phyloP scores from a whole-genome alignment of 1,140 invertebrate species.

The Penaeus indicus region DNA sequence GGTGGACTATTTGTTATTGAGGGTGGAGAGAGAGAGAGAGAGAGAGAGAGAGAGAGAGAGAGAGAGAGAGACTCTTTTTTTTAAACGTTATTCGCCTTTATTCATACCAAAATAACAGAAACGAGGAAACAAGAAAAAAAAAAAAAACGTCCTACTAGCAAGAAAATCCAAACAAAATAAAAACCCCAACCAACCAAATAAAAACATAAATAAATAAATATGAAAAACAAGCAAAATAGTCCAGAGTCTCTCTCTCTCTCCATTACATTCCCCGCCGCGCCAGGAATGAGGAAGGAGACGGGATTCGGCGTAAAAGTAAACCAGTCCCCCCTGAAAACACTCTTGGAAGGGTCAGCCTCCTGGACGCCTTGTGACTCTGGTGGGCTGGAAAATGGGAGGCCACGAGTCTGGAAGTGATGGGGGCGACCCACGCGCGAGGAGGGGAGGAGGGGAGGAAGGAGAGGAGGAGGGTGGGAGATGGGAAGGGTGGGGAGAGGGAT shows the following conservation, averaged over 20 bases:
- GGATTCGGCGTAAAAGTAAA: too few relatives aligned
- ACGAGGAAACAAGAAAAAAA: too few relatives aligned
- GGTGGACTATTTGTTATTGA: too few relatives aligned
- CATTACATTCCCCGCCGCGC: too few relatives aligned
- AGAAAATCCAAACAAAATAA: too few relatives aligned
- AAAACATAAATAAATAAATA: too few relatives aligned
- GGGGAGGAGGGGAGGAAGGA: background rate
- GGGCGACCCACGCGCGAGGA: background rate
- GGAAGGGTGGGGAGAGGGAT: constrained; percentile 7
- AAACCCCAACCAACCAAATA: too few relatives aligned
- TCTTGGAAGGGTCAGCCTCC: constrained; percentile 4
- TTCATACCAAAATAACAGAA: background rate
- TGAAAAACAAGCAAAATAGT: too few relatives aligned
- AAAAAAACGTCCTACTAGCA: too few relatives aligned
- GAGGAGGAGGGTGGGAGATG: background rate
- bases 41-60: constrained; percentile 9
- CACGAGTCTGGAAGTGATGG: constrained; percentile 22
- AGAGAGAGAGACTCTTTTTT: background rate
- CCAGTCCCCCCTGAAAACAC: background rate
- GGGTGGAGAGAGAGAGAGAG: background rate
- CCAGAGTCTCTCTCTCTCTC: too few relatives aligned
- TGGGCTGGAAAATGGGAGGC: constrained; percentile 46
- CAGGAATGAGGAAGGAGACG: too few relatives aligned
- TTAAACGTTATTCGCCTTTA: too few relatives aligned
- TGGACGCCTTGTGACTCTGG: constrained; percentile 29